A percentile compares a stretch with the other conserved stretches of the same genome.
These are phyloP conservation scores for Drosophila navojoa DNA, from an alignment of 1,140 invertebrate genomes.

Conservation along the genomic window DNA sequence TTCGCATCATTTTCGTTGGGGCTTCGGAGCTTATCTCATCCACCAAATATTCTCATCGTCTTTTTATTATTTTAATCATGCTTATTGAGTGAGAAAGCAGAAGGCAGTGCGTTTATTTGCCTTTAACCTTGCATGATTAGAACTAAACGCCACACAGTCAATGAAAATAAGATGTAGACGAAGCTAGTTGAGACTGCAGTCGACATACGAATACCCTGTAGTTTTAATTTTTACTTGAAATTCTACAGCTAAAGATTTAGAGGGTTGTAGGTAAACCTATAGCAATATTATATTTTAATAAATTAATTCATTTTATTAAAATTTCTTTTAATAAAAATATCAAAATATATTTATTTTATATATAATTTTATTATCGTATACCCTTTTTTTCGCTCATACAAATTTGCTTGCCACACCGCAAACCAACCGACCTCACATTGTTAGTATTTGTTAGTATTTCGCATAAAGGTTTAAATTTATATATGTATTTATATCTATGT, in stretches of 20 bases:
- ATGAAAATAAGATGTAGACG: constrained; percentile 23
- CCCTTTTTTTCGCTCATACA: too few relatives aligned
- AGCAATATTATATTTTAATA: too few relatives aligned
- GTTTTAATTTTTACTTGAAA: background rate
- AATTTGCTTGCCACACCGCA: too few relatives aligned
- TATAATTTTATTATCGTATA: too few relatives aligned
- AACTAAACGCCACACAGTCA: constrained; percentile 17
- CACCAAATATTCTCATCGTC: constrained; percentile 50
- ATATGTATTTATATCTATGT: constrained; percentile 8
- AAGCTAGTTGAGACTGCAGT: too few relatives aligned
- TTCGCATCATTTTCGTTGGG: constrained; percentile 26
- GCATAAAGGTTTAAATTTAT: constrained; percentile 23
- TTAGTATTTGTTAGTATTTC: background rate
- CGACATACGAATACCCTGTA: constrained; percentile 3
- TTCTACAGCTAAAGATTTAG: too few relatives aligned
- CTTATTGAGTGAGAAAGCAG: constrained; percentile 40
- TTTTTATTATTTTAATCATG: constrained; percentile 57
- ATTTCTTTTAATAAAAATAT: too few relatives aligned
- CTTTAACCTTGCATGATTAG: constrained; percentile 44
- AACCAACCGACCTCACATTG: constrained; percentile 2
- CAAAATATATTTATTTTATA: too few relatives aligned
- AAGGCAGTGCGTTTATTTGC: constrained; percentile 44
- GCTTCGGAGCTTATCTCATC: constrained; percentile 59
- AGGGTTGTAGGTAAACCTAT: too few relatives aligned
- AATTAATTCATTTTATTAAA: too few relatives aligned